Conservation (phyloP, 2,797 vertebrate genomes). For the Dallia pectoralis region DNA sequence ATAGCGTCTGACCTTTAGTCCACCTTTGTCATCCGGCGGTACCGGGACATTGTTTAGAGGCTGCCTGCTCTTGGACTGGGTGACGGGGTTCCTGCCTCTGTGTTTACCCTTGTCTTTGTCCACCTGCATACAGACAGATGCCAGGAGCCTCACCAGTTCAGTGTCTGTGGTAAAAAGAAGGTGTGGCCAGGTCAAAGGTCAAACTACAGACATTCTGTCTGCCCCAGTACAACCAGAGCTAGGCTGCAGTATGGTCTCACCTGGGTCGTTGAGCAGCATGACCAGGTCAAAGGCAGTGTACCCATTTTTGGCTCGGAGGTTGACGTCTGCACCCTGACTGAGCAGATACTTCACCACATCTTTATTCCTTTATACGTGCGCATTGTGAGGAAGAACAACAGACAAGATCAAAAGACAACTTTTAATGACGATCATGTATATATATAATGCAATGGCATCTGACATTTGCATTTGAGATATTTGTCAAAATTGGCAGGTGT, state of each 20-base stretch:
- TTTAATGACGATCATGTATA: no score
- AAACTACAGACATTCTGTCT: no score
- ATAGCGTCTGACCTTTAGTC: conserved; percentile 81
- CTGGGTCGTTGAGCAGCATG: conserved; percentile 95
- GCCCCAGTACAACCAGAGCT: no score
- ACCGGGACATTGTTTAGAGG: conserved; percentile 78
- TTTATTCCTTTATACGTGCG: conserved; percentile 84
- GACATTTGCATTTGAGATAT: no score
- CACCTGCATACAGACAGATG: conserved; percentile 94
- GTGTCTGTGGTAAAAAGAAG: conserved; percentile 76
- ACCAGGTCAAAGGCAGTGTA: conserved; percentile 97
- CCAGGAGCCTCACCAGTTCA: conserved; percentile 91
- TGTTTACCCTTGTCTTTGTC: conserved; percentile 87
- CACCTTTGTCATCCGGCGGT: conserved; percentile 89
- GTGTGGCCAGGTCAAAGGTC: neutral
- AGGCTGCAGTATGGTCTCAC: conserved; percentile 51
- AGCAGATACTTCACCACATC: conserved; percentile 93
- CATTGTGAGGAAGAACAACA: neutral
- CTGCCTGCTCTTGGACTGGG: conserved; percentile 79
- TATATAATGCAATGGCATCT: no score
- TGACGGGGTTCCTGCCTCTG: conserved; percentile 65
- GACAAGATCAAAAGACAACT: neutral
- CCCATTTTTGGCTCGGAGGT: conserved; percentile 92
- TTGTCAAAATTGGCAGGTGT: neutral
- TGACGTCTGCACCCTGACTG: conserved; percentile 90